These are phyloP conservation scores for Spilogale gracilis DNA, from an alignment of 2,113 vertebrate species.

Conservation along the genomic window DNA sequence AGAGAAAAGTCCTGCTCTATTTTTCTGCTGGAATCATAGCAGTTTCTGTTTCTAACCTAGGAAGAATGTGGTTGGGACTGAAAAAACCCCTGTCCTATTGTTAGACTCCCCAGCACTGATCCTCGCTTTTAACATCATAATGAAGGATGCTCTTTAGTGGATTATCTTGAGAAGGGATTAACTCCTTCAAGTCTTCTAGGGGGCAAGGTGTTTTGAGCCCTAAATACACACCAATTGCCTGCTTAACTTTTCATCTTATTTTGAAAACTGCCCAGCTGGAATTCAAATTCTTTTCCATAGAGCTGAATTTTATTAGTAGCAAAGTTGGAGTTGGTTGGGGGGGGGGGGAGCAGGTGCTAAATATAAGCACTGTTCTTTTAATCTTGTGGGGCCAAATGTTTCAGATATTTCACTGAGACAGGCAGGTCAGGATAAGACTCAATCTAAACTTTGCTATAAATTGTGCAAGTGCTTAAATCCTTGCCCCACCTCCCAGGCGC, in stretches of 20 bases:
- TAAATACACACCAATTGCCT: slow-evolving; percentile 95
- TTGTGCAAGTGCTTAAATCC: slow-evolving; percentile 82
- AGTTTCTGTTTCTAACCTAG: slow-evolving; percentile 94
- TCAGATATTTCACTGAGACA: slow-evolving; percentile 83
- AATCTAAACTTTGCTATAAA: slow-evolving; percentile 88
- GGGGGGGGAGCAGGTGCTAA: slow-evolving; percentile 89
- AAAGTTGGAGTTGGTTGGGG: slow-evolving; percentile 86
- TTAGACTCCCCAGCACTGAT: slow-evolving; percentile 90
- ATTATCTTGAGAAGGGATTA: slow-evolving; percentile 96
- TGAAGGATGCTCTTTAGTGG: slow-evolving; percentile 95
- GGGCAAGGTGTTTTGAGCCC: slow-evolving; percentile 94
- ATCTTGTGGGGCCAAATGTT: slow-evolving; percentile 86
- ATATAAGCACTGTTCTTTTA: slow-evolving; percentile 89
- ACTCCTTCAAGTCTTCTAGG: slow-evolving; percentile 94
- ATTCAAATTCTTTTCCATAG: slow-evolving; percentile 93
- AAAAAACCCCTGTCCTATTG: slow-evolving; percentile 91
- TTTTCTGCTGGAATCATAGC: slow-evolving; percentile 88
- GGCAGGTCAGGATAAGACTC: slow-evolving; percentile 87
- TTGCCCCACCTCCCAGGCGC: slow-evolving; percentile 71
- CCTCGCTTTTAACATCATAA: slow-evolving; percentile 95
- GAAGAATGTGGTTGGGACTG: slow-evolving; percentile 91
- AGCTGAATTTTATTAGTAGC: slow-evolving; percentile 92
- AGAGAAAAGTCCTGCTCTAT: slow-evolving; percentile 83
- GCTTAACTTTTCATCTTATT: slow-evolving; percentile 94
- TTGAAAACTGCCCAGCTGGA: slow-evolving; percentile 94